A percentile compares a stretch with the other conserved stretches of the same genome.
Evolutionary conservation across 2,113 vertebrate genomes (phyloP).

Genomic region (Hydrochoerus hydrochaeris): DNA sequence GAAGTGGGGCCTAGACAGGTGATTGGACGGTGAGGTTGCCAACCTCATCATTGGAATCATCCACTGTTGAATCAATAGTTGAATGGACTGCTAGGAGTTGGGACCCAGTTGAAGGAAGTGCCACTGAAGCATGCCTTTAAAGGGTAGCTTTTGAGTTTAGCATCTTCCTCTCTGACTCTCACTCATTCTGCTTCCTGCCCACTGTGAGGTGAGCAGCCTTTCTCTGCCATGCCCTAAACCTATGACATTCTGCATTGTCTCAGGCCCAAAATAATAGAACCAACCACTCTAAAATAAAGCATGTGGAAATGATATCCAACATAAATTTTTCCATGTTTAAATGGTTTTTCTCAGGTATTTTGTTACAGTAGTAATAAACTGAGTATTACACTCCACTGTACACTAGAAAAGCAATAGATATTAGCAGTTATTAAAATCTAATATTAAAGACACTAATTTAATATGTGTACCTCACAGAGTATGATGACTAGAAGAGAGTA

Average conservation of each 20-base stretch:
- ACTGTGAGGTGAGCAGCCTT: not conserved
- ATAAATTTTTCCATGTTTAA: not conserved
- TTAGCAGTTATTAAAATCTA: not conserved
- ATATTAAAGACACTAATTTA: not conserved
- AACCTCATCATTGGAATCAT: not conserved
- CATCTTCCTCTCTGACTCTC: not conserved
- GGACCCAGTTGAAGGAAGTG: not conserved
- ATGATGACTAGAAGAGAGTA: not conserved
- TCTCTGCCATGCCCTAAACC: not conserved
- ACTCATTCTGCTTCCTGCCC: not conserved
- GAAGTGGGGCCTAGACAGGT: not conserved
- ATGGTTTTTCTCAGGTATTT: not conserved
- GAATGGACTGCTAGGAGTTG: not conserved
- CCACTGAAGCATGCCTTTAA: not conserved
- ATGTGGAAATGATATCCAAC: no score
- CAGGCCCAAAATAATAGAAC: not conserved
- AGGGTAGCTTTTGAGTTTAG: not conserved
- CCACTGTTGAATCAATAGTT: not conserved
- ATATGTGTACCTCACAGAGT: not conserved
- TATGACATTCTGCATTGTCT: not conserved
- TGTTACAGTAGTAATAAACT: not conserved
- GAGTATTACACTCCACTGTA: not conserved
- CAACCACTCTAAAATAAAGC: not conserved
- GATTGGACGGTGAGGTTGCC: not conserved
- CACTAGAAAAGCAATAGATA: not conserved